These are phyloP conservation scores for Linurgus olivaceus DNA, from an alignment of 2,797 vertebrate genomes.

Conservation along the genomic window DNA sequence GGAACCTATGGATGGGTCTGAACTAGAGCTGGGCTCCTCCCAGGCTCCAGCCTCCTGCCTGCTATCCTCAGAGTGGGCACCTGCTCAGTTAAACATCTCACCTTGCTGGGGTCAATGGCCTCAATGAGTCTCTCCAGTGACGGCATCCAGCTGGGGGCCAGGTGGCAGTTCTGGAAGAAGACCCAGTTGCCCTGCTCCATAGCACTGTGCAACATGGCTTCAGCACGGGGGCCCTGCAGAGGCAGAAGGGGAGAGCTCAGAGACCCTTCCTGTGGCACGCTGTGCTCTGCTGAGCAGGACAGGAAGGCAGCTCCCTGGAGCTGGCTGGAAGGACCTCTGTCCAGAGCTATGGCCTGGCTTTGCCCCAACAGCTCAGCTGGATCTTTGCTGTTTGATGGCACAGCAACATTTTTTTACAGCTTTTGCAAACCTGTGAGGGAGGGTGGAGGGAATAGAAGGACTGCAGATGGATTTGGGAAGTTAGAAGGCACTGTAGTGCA, in stretches of 20 bases:
- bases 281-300: background rate
- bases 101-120: slow-evolving; percentile 85
- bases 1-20: background rate
- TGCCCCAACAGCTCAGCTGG: background rate
- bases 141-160: slow-evolving; percentile 91
- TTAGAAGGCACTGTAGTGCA: background rate
- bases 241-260: background rate
- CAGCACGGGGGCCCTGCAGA: slow-evolving; percentile 85
- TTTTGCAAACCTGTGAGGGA: background rate
- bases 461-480: background rate
- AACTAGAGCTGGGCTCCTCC: background rate
- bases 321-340: background rate
- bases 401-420: background rate
- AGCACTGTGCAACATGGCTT: slow-evolving; percentile 85
- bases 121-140: slow-evolving; percentile 87
- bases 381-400: background rate
- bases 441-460: background rate
- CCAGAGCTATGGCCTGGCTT: background rate
- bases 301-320: background rate
- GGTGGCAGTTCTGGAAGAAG: slow-evolving; percentile 95
- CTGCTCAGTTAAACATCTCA: slow-evolving; percentile 9
- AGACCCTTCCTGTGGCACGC: accelerated
- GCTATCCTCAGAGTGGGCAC: background rate
- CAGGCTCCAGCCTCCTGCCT: background rate
- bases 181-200: slow-evolving; percentile 93